These are phyloP conservation scores for Porites divaricata DNA, from an alignment of 92 coral and sea anemone genomes.

Conservation along the genomic window DNA sequence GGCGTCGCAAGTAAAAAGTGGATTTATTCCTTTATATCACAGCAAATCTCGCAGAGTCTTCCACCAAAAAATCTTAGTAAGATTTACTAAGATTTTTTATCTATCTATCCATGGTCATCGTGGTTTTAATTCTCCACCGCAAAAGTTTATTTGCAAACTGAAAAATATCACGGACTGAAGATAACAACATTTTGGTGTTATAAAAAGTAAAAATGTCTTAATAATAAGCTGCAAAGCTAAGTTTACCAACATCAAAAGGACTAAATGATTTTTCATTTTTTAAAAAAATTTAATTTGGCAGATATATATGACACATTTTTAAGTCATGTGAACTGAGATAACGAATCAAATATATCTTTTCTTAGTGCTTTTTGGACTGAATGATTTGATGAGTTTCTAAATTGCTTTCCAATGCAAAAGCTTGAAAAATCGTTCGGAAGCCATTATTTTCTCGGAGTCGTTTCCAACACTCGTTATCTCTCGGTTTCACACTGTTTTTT, in stretches of 20 bases:
- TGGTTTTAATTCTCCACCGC: neutral
- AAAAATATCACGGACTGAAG: neutral
- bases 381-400: neutral
- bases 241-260: neutral
- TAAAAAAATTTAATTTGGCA: too few relatives aligned
- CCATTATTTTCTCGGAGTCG: neutral
- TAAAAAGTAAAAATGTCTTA: neutral
- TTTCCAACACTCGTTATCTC: too few relatives aligned
- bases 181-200: neutral
- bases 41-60: neutral
- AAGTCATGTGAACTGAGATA: neutral
- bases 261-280: neutral
- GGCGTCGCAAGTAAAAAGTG: neutral
- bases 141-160: neutral
- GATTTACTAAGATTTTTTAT: too few relatives aligned
- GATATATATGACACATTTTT: too few relatives aligned
- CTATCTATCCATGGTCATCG: too few relatives aligned
- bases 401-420: neutral
- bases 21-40: neutral
- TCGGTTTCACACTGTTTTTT: too few relatives aligned
- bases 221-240: neutral
- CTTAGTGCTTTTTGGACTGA: neutral
- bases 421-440: neutral
- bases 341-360: neutral
- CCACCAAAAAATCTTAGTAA: neutral